phyloP scores from a whole-genome alignment of 2,797 vertebrate genomes.

The Dicrostonyx torquatus region DNA sequence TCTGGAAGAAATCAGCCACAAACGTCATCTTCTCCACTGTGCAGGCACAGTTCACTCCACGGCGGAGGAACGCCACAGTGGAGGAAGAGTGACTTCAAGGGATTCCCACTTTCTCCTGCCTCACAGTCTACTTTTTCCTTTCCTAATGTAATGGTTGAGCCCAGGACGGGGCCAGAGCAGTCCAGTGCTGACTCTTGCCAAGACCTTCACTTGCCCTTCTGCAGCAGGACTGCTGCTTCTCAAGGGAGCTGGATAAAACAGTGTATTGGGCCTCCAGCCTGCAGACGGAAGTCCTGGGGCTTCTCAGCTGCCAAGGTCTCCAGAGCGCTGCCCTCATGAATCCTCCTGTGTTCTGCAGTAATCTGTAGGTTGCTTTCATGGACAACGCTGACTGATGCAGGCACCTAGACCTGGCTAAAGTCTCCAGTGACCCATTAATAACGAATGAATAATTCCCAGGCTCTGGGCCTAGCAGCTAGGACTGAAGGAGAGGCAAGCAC shows the following conservation, averaged over 20 bases:
- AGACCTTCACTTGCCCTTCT: not conserved
- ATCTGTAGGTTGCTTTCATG: not conserved
- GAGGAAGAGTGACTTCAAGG: not conserved
- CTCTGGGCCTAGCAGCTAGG: not conserved
- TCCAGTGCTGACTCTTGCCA: not conserved
- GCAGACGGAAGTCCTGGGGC: not conserved
- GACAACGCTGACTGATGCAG: not conserved
- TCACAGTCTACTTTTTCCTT: too few species aligned
- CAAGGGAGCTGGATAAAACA: not conserved
- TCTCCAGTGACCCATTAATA: not conserved
- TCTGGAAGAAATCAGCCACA: not conserved
- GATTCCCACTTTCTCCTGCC: not conserved
- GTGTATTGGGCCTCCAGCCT: not conserved
- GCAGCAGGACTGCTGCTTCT: not conserved
- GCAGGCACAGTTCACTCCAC: not conserved
- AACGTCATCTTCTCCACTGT: accelerated
- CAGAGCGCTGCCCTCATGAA: not conserved
- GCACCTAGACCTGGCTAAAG: not conserved
- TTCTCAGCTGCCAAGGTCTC: too few species aligned
- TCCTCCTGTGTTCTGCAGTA: too few species aligned
- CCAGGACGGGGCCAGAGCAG: not conserved
- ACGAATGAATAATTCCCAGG: not conserved
- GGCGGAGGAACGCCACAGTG: not conserved
- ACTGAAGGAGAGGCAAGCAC: too few species aligned
- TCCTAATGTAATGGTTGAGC: not conserved